A percentile compares a stretch with the other conserved stretches of the same genome.
Evolutionary conservation across 2,797 vertebrate genomes (phyloP).

Genomic region (Xiphophorus birchmanni): DNA sequence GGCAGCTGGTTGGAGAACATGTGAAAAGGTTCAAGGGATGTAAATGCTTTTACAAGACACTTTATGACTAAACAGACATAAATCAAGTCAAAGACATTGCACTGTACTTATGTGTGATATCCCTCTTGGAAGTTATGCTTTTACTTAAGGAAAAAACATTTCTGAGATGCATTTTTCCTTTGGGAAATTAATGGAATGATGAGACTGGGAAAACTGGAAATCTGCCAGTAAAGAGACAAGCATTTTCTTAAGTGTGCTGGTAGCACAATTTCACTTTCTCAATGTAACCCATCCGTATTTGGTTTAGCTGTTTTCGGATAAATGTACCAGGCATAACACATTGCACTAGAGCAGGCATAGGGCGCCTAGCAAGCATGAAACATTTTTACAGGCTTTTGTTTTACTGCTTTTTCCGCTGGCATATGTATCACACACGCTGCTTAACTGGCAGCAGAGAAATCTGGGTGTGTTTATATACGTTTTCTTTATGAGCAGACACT

Average conservation of each 20-base stretch:
- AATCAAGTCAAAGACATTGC: slow-evolving; percentile 5
- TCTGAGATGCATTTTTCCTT: slow-evolving; percentile 21
- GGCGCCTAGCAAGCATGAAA: slow-evolving; percentile 32
- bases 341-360: slow-evolving; percentile 43
- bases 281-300: neutral
- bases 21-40: neutral
- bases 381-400: slow-evolving; percentile 59
- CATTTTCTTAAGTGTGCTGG: slow-evolving; percentile 15
- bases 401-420: slow-evolving; percentile 68
- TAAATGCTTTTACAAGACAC: neutral
- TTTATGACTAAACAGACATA: neutral
- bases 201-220: slow-evolving; percentile 29
- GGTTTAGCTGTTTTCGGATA: slow-evolving; percentile 24
- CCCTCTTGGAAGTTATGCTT: slow-evolving; percentile 2
- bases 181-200: slow-evolving; percentile 56
- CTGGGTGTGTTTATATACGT: slow-evolving; percentile 8
- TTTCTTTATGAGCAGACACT: slow-evolving; percentile 54
- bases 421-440: slow-evolving; percentile 46
- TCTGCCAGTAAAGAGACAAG: slow-evolving; percentile 17
- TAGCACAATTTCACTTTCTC: slow-evolving; percentile 1
- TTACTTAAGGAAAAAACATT: slow-evolving; percentile 16
- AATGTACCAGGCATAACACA: slow-evolving; percentile 35
- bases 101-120: neutral
- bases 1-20: neutral
- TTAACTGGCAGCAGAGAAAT: slow-evolving; percentile 38